These are phyloP conservation scores for Danio aesculapii DNA, from an alignment of 2,797 vertebrate species.

Conservation along the genomic window DNA sequence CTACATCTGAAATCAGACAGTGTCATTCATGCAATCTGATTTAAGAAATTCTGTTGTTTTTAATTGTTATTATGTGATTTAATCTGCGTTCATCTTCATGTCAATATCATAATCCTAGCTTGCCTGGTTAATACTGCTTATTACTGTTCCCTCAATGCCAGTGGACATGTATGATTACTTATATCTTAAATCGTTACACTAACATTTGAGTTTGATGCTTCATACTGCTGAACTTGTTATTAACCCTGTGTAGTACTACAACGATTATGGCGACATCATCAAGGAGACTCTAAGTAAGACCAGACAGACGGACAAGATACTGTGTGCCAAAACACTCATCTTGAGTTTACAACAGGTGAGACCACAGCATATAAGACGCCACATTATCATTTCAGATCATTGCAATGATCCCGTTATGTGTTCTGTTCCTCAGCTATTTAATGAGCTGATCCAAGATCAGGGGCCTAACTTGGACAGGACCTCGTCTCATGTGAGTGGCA, in stretches of 20 bases:
- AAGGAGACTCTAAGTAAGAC: constrained; percentile 99
- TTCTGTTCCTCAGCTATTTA: constrained; percentile 86
- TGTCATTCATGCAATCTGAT: neutral
- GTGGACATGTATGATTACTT: neutral
- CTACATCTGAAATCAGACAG: neutral
- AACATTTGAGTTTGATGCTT: neutral
- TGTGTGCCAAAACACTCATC: constrained; percentile 98
- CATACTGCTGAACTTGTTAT: neutral
- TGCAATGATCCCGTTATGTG: neutral
- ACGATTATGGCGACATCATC: constrained; percentile 99
- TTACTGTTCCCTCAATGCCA: neutral
- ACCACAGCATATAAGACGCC: constrained; percentile 56
- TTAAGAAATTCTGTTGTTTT: neutral
- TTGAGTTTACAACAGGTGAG: constrained; percentile 97
- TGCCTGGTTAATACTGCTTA: too few relatives aligned
- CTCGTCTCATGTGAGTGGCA: constrained; percentile 96
- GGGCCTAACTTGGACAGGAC: constrained; percentile 97
- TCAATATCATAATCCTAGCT: neutral
- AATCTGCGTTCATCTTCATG: neutral
- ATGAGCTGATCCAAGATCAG: constrained; percentile 97
- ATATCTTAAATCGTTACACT: too few relatives aligned
- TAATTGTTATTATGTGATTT: neutral
- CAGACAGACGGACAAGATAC: constrained; percentile 98
- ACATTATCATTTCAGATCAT: constrained; percentile 24
- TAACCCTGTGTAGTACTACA: constrained; percentile 87